Base-by-base conservation (phyloP, 2,888 invertebrate genomes). In the Latrodectus hesperus region DNA sequence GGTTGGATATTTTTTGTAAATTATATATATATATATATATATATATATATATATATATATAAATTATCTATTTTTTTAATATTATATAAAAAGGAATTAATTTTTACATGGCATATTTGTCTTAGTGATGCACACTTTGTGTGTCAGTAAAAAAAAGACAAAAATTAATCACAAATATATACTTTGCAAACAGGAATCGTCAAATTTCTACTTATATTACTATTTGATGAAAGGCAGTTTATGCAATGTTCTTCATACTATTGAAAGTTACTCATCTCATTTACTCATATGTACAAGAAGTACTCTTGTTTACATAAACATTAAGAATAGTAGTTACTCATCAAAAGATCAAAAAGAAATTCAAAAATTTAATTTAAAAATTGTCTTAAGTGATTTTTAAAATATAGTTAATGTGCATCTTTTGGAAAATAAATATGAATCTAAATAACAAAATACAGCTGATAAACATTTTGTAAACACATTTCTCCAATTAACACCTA, bases 141-240 rank as follows among this genome's bases (percentile, higher is more conserved):
- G 64, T 77, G 82, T 73, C 64, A 88, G 84, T 88, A 88, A 22
- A 22, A 22, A 22, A 22, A 22, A 1, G 75, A 88, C 82, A 88
- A 88, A 84, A 76, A 77, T 74, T 88, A 76, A 82, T 83, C 83
- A 84, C 76, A 88, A 79, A 88, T 84, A 88, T 88, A 84, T 78
- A 88, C 84, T 88, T 84, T 84, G 84, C 84, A 88, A 88, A 88
- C n/a, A n/a, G n/a, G n/a, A 80, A 84, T 80, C 84, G 79, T 78
- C 83, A 84, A 64, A 76, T 88, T 55, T 84, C 80, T 84, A 80
- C 67, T 83, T 88, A 88, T 80, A 88, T 80, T 88, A 88, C 73
- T 70, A 88, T 81, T 84, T 88, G 88, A 88, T 88, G 88, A 88
- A 88, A 88, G 88, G 88, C 88, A 84, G 79, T 78, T 84, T 88